These are phyloP conservation scores for Varanus komodoensis DNA, from an alignment of 2,113 vertebrate species.

Conservation along the genomic window DNA sequence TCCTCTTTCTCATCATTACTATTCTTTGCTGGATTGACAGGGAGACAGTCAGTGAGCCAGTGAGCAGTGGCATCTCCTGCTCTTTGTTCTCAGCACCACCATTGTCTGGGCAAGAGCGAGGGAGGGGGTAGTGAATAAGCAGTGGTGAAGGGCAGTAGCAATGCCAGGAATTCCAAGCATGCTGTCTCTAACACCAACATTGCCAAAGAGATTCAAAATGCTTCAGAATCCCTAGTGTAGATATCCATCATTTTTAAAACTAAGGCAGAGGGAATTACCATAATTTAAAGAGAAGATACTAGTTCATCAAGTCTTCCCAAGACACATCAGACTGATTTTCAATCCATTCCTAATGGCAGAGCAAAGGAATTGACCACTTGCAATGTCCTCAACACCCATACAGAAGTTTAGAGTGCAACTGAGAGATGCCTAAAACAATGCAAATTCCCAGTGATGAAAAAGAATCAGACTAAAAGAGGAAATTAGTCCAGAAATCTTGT, in stretches of 20 bases:
- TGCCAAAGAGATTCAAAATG: background rate
- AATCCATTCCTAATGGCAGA: constrained; percentile 44
- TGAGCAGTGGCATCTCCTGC: too few relatives aligned
- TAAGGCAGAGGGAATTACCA: background rate
- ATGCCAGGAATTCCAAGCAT: too few relatives aligned
- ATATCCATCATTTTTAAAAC: background rate
- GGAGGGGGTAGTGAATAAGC: too few relatives aligned
- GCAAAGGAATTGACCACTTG: constrained; percentile 41
- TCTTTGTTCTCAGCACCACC: too few relatives aligned
- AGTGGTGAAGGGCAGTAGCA: too few relatives aligned
- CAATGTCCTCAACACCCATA: constrained; percentile 53
- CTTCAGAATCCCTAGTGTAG: background rate
- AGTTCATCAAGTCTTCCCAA: constrained; percentile 42
- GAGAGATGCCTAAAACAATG: constrained; percentile 47
- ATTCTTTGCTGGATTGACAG: too few relatives aligned
- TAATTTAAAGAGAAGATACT: constrained; percentile 38
- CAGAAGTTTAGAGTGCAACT: constrained; percentile 59
- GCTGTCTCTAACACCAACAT: too few relatives aligned
- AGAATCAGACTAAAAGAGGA: constrained; percentile 64
- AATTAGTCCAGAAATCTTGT: constrained; percentile 65
- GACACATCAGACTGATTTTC: constrained; percentile 32
- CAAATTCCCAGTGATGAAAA: constrained; percentile 65
- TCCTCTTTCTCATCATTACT: too few relatives aligned
- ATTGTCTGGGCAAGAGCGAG: too few relatives aligned
- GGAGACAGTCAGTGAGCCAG: too few relatives aligned